Conservation (phyloP, 1,140 invertebrate species). For the Drosophila guanche region DNA sequence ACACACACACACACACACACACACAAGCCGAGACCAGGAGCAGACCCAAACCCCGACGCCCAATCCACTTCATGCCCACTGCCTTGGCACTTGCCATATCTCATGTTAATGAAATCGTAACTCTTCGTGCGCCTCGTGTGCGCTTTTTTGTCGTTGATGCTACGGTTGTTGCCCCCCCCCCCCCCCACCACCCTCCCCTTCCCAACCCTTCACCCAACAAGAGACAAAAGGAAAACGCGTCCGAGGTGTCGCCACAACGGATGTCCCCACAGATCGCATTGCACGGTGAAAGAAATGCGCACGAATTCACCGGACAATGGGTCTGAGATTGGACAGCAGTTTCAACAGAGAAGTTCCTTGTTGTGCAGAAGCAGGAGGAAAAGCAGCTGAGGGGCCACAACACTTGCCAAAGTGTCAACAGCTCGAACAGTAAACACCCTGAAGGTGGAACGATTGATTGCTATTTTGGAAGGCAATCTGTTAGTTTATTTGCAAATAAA, state of each 20-base stretch:
- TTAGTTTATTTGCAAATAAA: no score
- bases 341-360: constrained; percentile 8
- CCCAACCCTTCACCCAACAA: no score
- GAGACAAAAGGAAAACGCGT: neutral
- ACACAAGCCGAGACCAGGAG: neutral
- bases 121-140: constrained; percentile 75
- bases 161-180: constrained; percentile 17
- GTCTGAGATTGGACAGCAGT: constrained; percentile 18
- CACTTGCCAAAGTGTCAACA: no score
- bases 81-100: constrained; percentile 73
- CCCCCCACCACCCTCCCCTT: no score
- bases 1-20: no score
- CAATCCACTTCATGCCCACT: constrained; percentile 4
- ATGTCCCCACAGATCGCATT: constrained; percentile 44
- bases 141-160: constrained; percentile 58
- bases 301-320: constrained; percentile 49
- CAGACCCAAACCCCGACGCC: neutral
- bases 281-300: constrained; percentile 40
- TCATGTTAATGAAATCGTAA: constrained; percentile 82
- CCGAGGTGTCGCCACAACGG: constrained; percentile 11
- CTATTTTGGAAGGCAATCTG: no score
- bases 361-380: neutral
- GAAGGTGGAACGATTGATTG: no score
- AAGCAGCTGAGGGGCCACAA: neutral
- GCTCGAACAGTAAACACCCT: no score